These are phyloP conservation scores for Drosophila nr. perissopoda DNA, from an alignment of 2,888 invertebrate species.

Conservation along the genomic window DNA sequence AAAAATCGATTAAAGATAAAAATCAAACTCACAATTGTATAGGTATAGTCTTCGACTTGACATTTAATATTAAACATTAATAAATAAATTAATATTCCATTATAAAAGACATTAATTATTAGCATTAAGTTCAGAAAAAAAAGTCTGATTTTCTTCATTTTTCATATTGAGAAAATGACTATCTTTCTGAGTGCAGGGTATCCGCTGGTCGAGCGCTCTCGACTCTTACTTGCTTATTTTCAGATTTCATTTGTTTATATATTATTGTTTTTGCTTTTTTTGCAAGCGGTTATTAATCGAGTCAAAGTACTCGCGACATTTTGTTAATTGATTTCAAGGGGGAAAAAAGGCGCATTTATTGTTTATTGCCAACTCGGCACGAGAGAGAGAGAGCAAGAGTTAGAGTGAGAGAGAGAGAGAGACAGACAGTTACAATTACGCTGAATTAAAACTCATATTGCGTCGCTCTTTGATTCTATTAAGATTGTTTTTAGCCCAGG, in stretches of 20 bases:
- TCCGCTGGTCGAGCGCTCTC: neutral
- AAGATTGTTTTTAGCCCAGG: slow-evolving; percentile 68
- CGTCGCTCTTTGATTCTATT: slow-evolving; percentile 78
- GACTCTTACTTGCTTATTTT: slow-evolving; percentile 18
- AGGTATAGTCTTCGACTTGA: neutral
- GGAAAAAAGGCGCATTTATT: slow-evolving; percentile 10
- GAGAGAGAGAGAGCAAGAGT: neutral
- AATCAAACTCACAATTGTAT: too few species aligned
- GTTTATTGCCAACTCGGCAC: slow-evolving; percentile 5
- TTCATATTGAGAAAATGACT: too few species aligned
- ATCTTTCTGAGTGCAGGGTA: neutral
- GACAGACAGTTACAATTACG: slow-evolving; percentile 60
- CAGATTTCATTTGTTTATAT: slow-evolving; percentile 49
- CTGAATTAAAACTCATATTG: slow-evolving; percentile 72
- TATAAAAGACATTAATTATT: too few species aligned
- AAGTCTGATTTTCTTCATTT: too few species aligned
- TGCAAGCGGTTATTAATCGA: slow-evolving; percentile 66
- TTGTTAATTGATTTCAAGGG: slow-evolving; percentile 77
- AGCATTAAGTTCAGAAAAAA: neutral
- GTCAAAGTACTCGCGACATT: slow-evolving; percentile 74
- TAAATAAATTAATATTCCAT: neutral
- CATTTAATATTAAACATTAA: neutral
- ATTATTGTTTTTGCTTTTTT: slow-evolving; percentile 33
- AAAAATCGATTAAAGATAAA: neutral
- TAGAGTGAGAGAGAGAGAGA: neutral